Base-by-base conservation (phyloP, 2,888 invertebrate species). In the Agelastica alni region DNA sequence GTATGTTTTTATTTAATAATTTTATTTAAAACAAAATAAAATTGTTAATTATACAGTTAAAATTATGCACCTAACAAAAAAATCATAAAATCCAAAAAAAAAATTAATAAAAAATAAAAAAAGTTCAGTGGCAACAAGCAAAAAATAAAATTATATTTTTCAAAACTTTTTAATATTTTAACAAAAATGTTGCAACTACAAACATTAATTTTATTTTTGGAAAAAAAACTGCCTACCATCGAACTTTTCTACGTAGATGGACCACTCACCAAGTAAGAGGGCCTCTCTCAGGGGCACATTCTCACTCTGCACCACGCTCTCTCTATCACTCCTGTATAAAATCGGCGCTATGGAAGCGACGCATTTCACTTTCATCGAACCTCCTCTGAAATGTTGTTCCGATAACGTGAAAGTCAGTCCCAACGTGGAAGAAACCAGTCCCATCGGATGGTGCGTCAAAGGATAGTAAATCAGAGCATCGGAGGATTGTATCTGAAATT, bases 301-400 rank as follows among this genome's bases (percentile, higher is more conserved):
- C 43, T 81, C 75, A 37, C 80, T 79, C 68, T 83, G 81, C 13
- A 83, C 77, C 1, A 83, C 79, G 63, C 82, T 82, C 66, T 84
- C 84, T 60, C 80, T 75, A 70, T 82, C 83, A 14, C 82, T 82
- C 60, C 81, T 79, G 81, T 83, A 84, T 46, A 84, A 72, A 1
- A 83, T 79, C 9, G 84, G 84, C 10, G 82, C 81, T 65, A 85
- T 78, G 56, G 80, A 81, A 18, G 85, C 84, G 49, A 84, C 77
- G 68, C 85, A 85, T 66, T 83, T 82, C 43, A 84, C 82, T 62
- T 79, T 79, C 83, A 85, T 83, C 42, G 80, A 80, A 46, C 84
- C 84, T 3, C 80, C 81, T 47, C 78, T 76, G 70, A 84, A 84
- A 69, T 84, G 83, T 10, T 79, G 77, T 42, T 78, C 77, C 67